phyloP scores from a whole-genome alignment of 2,113 vertebrate genomes.

The Rhipidura dahli region DNA sequence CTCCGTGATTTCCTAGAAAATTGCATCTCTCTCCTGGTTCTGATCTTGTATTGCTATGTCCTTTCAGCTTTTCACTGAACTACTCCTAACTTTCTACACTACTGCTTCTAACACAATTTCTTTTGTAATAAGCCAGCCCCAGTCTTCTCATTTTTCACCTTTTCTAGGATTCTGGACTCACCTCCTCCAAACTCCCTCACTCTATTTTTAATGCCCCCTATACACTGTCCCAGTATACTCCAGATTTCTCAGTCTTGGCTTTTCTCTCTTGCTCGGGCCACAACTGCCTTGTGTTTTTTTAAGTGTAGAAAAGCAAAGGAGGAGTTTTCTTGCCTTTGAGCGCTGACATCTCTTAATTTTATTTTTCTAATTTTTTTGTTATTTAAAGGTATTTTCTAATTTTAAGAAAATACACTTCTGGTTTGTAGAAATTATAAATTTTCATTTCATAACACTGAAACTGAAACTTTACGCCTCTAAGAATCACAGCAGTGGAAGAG shows the following conservation, averaged over 20 bases:
- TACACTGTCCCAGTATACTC: not conserved
- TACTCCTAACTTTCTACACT: not conserved
- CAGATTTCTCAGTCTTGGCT: not conserved
- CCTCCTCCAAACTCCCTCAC: not conserved
- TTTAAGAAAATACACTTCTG: not conserved
- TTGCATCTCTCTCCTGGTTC: not conserved
- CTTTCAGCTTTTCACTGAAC: not conserved
- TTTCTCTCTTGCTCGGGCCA: not conserved
- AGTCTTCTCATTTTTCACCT: not conserved
- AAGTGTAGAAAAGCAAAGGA: not conserved
- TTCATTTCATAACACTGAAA: not conserved
- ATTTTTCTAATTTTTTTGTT: not conserved
- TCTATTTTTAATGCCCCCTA: not conserved
- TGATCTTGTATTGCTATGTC: not conserved
- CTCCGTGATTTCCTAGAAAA: not conserved
- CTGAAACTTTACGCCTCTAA: not conserved
- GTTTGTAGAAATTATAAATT: not conserved
- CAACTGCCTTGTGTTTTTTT: not conserved
- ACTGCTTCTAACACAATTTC: not conserved
- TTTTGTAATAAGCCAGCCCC: not conserved
- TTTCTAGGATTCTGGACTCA: not conserved
- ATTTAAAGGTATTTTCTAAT: not conserved
- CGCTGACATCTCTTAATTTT: not conserved
- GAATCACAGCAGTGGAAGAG: not conserved
- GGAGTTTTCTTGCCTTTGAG: not conserved